A percentile compares a stretch with the other conserved stretches of the same genome.
Evolutionary conservation across 2,888 invertebrate genomes (phyloP).

Genomic region (Phytoseiulus persimilis): DNA sequence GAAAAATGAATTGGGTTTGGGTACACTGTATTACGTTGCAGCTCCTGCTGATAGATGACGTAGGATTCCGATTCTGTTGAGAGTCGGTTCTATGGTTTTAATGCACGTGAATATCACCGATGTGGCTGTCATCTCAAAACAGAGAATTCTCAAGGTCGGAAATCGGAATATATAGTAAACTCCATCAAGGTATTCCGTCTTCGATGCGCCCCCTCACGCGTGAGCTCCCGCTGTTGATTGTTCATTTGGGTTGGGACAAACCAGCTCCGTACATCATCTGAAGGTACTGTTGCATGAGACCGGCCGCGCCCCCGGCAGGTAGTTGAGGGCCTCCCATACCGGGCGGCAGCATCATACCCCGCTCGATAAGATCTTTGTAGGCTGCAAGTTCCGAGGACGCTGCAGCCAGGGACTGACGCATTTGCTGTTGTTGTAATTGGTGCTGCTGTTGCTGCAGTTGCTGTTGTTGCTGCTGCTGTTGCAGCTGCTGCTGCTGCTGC

Average conservation of each 20-base stretch:
- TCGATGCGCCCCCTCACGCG: no score
- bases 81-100: background rate
- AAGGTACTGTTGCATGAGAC: conserved; percentile 33
- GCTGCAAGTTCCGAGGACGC: background rate
- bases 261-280: conserved; percentile 32
- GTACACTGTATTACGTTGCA: background rate
- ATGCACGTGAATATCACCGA: conserved; percentile 38
- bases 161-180: background rate
- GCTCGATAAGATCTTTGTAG: conserved; percentile 20
- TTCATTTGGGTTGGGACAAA: background rate
- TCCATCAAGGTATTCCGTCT: no score
- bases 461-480: background rate
- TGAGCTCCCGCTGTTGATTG: background rate
- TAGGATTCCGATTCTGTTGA: background rate
- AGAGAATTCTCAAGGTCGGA: background rate
- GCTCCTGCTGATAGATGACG: background rate
- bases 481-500: background rate
- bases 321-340: conserved; percentile 22
- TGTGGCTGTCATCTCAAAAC: background rate
- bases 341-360: conserved; percentile 25
- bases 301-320: conserved; percentile 7
- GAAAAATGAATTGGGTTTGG: background rate
- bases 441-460: background rate
- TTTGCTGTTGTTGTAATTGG: background rate
- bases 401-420: background rate